Base-by-base conservation (phyloP, 2,113 vertebrate genomes). In the Mirounga angustirostris region DNA sequence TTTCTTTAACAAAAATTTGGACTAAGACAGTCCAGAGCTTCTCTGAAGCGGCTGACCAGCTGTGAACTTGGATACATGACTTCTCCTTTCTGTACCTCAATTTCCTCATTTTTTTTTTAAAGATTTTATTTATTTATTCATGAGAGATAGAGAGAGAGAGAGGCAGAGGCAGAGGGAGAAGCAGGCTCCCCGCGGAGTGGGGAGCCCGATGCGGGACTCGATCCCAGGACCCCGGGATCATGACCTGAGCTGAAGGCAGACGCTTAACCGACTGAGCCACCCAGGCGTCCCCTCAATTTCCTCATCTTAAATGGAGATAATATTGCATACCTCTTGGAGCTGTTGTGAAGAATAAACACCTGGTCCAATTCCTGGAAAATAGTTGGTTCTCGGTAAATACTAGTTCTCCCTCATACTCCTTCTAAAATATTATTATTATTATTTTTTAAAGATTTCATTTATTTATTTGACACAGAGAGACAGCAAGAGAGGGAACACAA, bases 1-100 rank as follows among this genome's bases (percentile, higher is more conserved):
- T 94, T 88, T 94, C 36, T 52, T 74, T 58, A 89, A 33, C 54
- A 21, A 40, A 90, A 33, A 83, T 87, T 86, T 92, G 59, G 54
- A 65, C 6, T 61, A 73, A 33, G 65, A 73, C n/a, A 18, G 6
- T 76, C 22, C 74, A 67, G 52, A 36, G 16, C 86, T 94, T 54
- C 83, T 93, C 58, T 56, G 28, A 94, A 95, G 59, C 50, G 28
- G 54, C 61, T 82, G 79, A 59, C 12, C 36, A 79, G n/a, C 82
- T 71, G 28, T 65, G 61, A 52, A 26, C 54, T 61, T 74, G 50
- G 8, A 67, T 5, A 93, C 87, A 2, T 22, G 19, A 93, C 67
- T 73, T 94, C 15, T 12, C 30, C n/a, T 91, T 91, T 94, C 81
- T 89, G 69, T 1, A 40, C 61, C 61, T 79, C 33, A 73, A 4